Conservation (phyloP, 1,140 invertebrate genomes). For the Alviniconcha marisindica region DNA sequence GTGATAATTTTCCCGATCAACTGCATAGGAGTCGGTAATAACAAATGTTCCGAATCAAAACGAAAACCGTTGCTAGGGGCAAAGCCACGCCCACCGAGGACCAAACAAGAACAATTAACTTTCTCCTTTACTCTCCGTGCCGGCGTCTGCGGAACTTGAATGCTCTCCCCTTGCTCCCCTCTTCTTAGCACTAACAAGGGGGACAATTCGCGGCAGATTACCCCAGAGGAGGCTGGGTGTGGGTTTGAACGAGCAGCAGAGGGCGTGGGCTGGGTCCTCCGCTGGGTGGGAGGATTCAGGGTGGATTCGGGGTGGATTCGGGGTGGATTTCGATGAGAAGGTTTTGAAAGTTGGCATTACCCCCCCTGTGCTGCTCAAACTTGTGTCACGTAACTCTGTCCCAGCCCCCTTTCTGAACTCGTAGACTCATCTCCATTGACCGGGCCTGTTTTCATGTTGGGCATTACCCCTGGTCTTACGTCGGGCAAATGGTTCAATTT, state of each 20-base stretch:
- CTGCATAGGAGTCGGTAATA: conserved; percentile 17
- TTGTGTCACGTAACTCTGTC: not conserved
- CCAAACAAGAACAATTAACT: conserved; percentile 29
- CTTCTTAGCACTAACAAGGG: conserved; percentile 4
- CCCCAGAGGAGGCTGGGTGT: not conserved
- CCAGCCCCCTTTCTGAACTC: not conserved
- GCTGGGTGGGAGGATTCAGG: not conserved
- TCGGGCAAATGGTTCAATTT: too few relatives aligned
- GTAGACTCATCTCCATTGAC: not conserved
- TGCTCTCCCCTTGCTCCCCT: not conserved
- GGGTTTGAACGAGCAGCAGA: not conserved
- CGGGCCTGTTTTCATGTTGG: too few relatives aligned
- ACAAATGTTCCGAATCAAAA: not conserved
- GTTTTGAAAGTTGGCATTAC: conserved; percentile 2
- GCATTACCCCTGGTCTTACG: too few relatives aligned
- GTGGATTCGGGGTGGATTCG: not conserved
- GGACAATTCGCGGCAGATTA: not conserved
- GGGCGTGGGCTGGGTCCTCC: not conserved
- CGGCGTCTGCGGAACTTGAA: not conserved
- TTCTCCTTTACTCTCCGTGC: conserved; percentile 16
- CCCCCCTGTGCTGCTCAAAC: not conserved
- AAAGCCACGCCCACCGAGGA: not conserved
- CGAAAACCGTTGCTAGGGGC: conserved; percentile 1
- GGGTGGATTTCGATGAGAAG: conserved; percentile 20
- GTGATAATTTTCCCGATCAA: not conserved